Evolutionary conservation across 2,113 vertebrate genomes (phyloP).

Genomic region (Xiphophorus maculatus): DNA sequence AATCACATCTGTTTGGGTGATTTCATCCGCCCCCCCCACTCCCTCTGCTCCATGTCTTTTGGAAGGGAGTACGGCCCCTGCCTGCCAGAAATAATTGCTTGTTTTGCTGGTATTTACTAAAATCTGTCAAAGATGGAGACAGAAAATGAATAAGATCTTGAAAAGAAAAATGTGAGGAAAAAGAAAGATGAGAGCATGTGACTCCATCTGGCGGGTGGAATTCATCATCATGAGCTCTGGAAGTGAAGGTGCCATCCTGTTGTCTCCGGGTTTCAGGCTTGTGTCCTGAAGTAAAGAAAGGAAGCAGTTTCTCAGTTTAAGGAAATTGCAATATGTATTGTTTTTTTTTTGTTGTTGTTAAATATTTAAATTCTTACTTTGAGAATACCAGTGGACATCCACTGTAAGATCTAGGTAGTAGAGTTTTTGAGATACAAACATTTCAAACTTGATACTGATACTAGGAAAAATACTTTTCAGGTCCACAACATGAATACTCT

Average conservation of each 20-base stretch:
- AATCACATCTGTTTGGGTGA: constrained; percentile 83
- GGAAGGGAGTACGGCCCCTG: constrained; percentile 62
- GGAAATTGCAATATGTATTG: neutral
- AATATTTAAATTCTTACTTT: too few relatives aligned
- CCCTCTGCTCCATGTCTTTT: constrained; percentile 68
- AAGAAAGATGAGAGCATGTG: constrained; percentile 31
- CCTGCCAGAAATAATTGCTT: constrained; percentile 83
- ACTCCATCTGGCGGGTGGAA: constrained; percentile 5
- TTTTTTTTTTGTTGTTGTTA: too few relatives aligned
- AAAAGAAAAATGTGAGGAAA: constrained; percentile 9
- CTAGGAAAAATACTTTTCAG: too few relatives aligned
- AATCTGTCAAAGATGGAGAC: constrained; percentile 75
- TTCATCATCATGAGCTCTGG: neutral
- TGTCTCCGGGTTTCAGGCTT: neutral
- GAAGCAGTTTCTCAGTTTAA: neutral
- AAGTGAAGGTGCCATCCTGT: neutral
- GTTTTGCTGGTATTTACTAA: constrained; percentile 82
- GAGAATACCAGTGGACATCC: too few relatives aligned
- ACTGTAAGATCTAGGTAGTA: too few relatives aligned
- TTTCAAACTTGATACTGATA: too few relatives aligned
- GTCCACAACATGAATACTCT: too few relatives aligned
- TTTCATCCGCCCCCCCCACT: constrained; percentile 72
- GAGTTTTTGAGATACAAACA: too few relatives aligned
- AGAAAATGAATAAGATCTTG: constrained; percentile 51
- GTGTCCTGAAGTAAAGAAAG: neutral